Evolutionary conservation across 1,140 invertebrate species (phyloP).

Genomic region (Ruditapes philippinarum): DNA sequence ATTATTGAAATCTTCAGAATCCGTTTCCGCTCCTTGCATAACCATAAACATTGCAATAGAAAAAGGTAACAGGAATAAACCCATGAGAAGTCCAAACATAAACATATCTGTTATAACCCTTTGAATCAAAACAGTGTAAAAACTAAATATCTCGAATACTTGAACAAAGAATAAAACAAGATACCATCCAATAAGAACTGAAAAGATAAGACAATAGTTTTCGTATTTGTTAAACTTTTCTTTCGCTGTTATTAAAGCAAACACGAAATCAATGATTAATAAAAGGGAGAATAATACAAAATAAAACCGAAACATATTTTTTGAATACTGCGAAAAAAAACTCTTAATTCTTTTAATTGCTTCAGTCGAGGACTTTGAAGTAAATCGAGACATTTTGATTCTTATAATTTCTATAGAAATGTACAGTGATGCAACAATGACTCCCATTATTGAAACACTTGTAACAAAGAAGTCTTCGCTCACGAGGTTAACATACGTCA

Average conservation of each 20-base stretch:
- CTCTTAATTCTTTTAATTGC: background rate
- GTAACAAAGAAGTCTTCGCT: background rate
- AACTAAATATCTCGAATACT: slow-evolving; percentile 42
- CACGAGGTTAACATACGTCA: background rate
- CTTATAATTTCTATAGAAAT: background rate
- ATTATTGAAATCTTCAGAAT: background rate
- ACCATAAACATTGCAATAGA: slow-evolving; percentile 6
- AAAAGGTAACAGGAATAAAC: background rate
- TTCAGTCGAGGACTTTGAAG: background rate
- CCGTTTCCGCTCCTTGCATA: background rate
- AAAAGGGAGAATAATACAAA: background rate
- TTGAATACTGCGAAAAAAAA: background rate
- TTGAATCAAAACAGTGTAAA: slow-evolving; percentile 73
- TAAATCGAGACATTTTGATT: background rate
- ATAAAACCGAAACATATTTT: background rate
- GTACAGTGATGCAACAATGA: background rate
- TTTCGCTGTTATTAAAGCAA: background rate
- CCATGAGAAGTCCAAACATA: background rate
- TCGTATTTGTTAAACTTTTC: background rate
- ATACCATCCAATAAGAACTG: background rate
- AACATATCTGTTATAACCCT: too few species aligned
- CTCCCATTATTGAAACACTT: background rate
- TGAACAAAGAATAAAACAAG: background rate
- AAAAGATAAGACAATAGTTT: background rate
- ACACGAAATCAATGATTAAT: background rate